Evolutionary conservation across 2,888 invertebrate genomes (phyloP), one percentile per base, ranked within the genome.

Genomic region (Drosophila mercatorum): DNA sequence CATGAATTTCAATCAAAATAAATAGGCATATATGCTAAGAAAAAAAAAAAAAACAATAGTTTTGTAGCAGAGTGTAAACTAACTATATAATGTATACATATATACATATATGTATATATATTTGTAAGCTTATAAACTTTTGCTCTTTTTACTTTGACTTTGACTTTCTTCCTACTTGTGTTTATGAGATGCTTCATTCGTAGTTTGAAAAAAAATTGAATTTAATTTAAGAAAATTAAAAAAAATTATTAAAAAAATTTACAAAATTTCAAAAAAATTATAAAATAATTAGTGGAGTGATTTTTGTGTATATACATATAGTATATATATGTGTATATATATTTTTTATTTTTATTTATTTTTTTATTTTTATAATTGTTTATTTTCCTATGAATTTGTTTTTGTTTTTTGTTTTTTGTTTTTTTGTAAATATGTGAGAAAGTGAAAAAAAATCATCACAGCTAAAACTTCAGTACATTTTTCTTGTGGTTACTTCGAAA

Each of bases 391-490:
- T 61, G 40, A 34, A 6, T 34, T 34, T 6, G 6, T 2, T 72
- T 59, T 47, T 43, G 40, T 47, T 51, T 51, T 51, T 57, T 17
- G 17, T 17, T 17, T 41, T 62, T 66, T 44, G 61, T 51, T 52
- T 36, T 44, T 41, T 56, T 76, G 71, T 77, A 75, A 68, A 69
- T 80, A 75, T 87, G 88, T 81, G 89, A 84, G 85, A 88, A 81
- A 86, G 86, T 91, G 90, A 83, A 88, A 88, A 84, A 90, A 91
- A 92, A 34, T 34, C 92, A 93, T 92, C 92, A 92, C 93, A 92
- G 92, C 91, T 91, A 89, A 90, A 84, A 88, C 89, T 89, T 92
- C 93, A 93, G 92, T 93, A 92, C 92, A 89, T 91, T 91, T 89
- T 85, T 83, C 81, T 75, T 85, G 71, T 89, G 71, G 72, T 77